These are phyloP conservation scores for Aethina tumida DNA, from an alignment of 1,140 invertebrate genomes.

Conservation along the genomic window DNA sequence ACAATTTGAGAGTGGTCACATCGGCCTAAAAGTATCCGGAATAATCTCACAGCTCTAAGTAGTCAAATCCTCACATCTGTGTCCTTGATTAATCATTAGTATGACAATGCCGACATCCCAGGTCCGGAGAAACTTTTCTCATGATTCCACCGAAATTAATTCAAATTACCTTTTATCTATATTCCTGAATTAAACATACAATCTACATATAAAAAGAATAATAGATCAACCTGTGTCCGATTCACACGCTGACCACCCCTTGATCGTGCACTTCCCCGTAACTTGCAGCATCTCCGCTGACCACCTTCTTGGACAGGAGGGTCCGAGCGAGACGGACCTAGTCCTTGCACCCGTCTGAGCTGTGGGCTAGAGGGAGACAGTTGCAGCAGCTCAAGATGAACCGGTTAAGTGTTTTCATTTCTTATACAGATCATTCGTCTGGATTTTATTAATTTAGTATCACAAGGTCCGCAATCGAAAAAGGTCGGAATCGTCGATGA, in stretches of 20 bases:
- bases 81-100: too few species aligned
- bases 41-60: too few species aligned
- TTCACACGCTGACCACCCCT: slow-evolving; percentile 29
- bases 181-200: slow-evolving; percentile 12
- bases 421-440: too few species aligned
- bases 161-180: slow-evolving; percentile 15
- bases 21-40: too few species aligned
- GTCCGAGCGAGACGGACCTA: slow-evolving; percentile 16
- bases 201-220: slow-evolving; percentile 29
- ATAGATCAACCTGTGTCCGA: slow-evolving; percentile 26
- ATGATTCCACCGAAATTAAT: slow-evolving; percentile 17
- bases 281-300: slow-evolving; percentile 8
- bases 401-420: slow-evolving; percentile 24
- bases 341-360: slow-evolving; percentile 17
- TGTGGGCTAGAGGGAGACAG: slow-evolving; percentile 14
- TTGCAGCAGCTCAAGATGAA: slow-evolving; percentile 23
- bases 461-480: slow-evolving; percentile 9
- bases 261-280: slow-evolving; percentile 25
- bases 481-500: slow-evolving; percentile 5
- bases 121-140: too few species aligned
- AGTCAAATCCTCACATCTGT: too few species aligned
- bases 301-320: slow-evolving; percentile 17
- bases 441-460: slow-evolving; percentile 15
- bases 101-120: too few species aligned
- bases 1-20: too few species aligned